Percentiles rank a stretch among this genome's conserved stretches.
Conservation (phyloP, 2,113 vertebrate species). For the Misgurnus anguillicaudatus region DNA sequence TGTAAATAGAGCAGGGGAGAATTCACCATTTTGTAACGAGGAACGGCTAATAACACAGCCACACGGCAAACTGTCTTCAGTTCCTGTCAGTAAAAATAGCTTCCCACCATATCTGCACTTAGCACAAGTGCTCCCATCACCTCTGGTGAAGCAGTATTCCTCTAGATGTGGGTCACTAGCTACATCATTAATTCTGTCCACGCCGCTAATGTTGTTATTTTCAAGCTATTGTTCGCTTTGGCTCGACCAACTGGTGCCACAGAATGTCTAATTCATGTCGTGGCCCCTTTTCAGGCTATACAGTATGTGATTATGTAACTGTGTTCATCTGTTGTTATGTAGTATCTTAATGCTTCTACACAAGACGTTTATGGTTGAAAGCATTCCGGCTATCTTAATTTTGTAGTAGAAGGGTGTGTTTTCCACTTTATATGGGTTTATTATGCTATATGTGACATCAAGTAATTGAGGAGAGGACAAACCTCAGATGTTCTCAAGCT, state of each 20-base stretch:
- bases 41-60: conserved; percentile 17
- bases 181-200: conserved; percentile 20
- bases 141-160: not conserved
- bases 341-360: not conserved
- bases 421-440: not conserved
- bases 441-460: not conserved
- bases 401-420: not conserved
- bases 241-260: not conserved
- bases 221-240: conserved; percentile 18
- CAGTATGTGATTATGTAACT: not conserved
- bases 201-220: conserved; percentile 18
- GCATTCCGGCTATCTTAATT: not conserved
- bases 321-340: not conserved
- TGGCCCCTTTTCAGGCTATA: not conserved
- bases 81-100: conserved; percentile 37
- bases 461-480: not conserved
- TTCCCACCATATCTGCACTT: conserved; percentile 29
- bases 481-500: not conserved
- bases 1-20: not conserved
- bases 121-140: conserved; percentile 29
- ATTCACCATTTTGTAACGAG: conserved; percentile 25
- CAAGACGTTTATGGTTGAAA: not conserved
- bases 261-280: conserved; percentile 1
- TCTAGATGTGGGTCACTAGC: conserved; percentile 29
- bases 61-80: conserved; percentile 25